A percentile compares a stretch with the other conserved stretches of the same genome.
phyloP scores from a whole-genome alignment of 2,797 vertebrate genomes.

The Rhynchotus rufescens region DNA sequence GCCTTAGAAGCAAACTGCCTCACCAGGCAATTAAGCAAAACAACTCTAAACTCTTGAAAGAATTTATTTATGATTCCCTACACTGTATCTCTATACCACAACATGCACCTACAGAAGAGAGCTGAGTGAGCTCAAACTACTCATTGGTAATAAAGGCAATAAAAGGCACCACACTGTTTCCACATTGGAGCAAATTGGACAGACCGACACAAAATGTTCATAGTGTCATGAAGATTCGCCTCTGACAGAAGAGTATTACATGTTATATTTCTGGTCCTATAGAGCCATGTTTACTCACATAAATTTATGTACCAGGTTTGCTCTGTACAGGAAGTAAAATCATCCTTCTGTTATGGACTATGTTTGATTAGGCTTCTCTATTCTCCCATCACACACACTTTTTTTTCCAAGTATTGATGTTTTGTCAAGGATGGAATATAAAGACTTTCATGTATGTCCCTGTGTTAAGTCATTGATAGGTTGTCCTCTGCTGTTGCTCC shows the following conservation, averaged over 20 bases:
- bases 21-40: not conserved
- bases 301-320: not conserved
- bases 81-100: not conserved
- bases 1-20: not conserved
- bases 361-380: not conserved
- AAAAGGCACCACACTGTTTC: not conserved
- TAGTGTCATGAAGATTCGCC: not conserved
- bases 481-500: not conserved
- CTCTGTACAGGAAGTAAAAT: not conserved
- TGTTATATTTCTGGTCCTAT: not conserved
- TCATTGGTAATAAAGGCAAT: not conserved
- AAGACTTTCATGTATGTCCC: not conserved
- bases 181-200: not conserved
- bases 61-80: not conserved
- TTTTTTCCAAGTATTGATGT: not conserved
- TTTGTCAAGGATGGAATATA: not conserved
- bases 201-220: not conserved
- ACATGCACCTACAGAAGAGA: not conserved
- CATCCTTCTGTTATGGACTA: not conserved
- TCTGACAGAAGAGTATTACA: not conserved
- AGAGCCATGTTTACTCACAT: not conserved
- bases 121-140: not conserved
- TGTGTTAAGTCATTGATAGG: not conserved
- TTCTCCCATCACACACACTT: not conserved
- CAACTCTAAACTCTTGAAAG: not conserved